Evolutionary conservation across 2,113 vertebrate genomes (phyloP), one percentile per base, ranked within the genome.

Genomic region (Nematolebias whitei): DNA sequence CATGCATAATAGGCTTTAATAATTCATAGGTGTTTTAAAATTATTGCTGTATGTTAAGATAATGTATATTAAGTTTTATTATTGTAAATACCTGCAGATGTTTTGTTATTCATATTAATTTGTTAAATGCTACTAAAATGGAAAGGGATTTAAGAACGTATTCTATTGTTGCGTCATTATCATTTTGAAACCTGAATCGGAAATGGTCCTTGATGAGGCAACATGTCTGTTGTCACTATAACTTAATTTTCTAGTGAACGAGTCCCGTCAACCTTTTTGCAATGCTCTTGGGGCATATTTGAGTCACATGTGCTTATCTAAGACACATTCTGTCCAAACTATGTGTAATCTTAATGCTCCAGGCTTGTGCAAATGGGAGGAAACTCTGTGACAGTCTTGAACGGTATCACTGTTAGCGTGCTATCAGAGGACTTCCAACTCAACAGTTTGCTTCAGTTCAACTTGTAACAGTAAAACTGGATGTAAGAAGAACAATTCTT

Each of bases 341-440:
- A 16, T 65, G 75, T 40, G 63, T 89, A 89, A 91, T 91, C 90
- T 86, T 59, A 51, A 2, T 60, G 79, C 66, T 15, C 54, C 90
- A 90, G 83, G 78, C 74, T 68, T 5, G 18, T 54, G 16, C 19
- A 51, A 79, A 44, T 62, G 71, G 84, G 76, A 78, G 86, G 84
- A 87, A 89, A 80, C 74, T 55, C 29, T 71, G 57, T 68, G 76
- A 68, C 72, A 73, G 66, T 61, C 43, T 74, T 60, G n/a, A 76
- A 40, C 35, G 0, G 32, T 79, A 68, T 62, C 70, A 16, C 15
- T 65, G 60, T 71, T 56, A 32, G 19, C 20, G 44, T 60, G 60
- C 49, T 77, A 66, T 86, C 72, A 85, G 53, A 53, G 38, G 11
- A 18, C 38, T 66, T 82, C 80, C 38, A 51, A 75, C 74, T 80